Evolutionary conservation across 2,888 invertebrate genomes (phyloP).

Genomic region (Nymphalis c-album): DNA sequence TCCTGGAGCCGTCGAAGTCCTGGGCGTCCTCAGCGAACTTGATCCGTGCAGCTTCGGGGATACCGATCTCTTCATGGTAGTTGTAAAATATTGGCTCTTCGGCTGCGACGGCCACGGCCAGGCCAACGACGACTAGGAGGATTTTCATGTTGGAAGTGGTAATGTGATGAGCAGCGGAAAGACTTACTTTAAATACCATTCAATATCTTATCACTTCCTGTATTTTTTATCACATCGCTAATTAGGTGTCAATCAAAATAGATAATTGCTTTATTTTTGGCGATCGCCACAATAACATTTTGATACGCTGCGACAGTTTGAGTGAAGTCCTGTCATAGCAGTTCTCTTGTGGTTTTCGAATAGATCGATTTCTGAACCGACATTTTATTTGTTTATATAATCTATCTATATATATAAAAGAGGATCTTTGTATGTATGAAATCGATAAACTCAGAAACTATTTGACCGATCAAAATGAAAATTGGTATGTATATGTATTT

Average conservation of each 20-base stretch:
- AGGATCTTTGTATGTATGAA: too few relatives aligned
- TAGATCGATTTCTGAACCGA: too few relatives aligned
- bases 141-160: conserved; percentile 27
- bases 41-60: conserved; percentile 48
- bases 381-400: too few relatives aligned
- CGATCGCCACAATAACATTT: too few relatives aligned
- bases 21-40: conserved; percentile 41
- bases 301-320: too few relatives aligned
- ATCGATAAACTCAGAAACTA: too few relatives aligned
- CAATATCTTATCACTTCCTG: background rate
- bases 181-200: background rate
- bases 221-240: background rate
- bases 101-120: conserved; percentile 34
- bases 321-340: too few relatives aligned
- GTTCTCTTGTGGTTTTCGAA: too few relatives aligned
- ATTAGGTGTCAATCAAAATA: background rate
- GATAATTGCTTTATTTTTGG: background rate
- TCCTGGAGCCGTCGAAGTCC: conserved; percentile 47
- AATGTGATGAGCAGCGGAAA: conserved; percentile 32
- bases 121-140: conserved; percentile 28
- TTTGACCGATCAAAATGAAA: too few relatives aligned
- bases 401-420: too few relatives aligned
- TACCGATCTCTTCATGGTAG: conserved; percentile 52
- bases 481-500: too few relatives aligned
- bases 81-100: conserved; percentile 38